These are phyloP conservation scores for Drosophila seguyi DNA, from an alignment of 1,140 invertebrate species.

Conservation along the genomic window DNA sequence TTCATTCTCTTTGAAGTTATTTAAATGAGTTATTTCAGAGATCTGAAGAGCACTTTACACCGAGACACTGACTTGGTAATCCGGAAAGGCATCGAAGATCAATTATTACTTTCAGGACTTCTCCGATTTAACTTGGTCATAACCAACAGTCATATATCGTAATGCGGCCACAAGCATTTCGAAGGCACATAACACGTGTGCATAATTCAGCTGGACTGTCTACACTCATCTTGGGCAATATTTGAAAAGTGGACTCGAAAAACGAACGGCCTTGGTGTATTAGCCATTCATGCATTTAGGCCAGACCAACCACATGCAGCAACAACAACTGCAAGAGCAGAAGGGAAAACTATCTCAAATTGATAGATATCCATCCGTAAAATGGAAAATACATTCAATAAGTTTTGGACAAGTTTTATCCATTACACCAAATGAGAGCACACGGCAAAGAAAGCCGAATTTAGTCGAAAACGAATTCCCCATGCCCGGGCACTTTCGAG, in stretches of 20 bases:
- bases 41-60: not conserved
- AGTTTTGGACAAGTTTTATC: slow-evolving; percentile 68
- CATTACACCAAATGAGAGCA: slow-evolving; percentile 61
- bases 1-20: not conserved
- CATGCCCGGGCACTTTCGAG: slow-evolving; percentile 11
- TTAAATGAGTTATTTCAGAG: too few species aligned
- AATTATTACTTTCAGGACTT: slow-evolving; percentile 16
- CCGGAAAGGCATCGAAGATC: not conserved
- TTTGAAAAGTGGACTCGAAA: slow-evolving; percentile 13
- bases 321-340: slow-evolving; percentile 20
- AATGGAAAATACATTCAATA: slow-evolving; percentile 69
- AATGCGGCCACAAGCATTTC: slow-evolving; percentile 14
- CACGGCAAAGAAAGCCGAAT: slow-evolving; percentile 33
- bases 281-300: slow-evolving; percentile 25
- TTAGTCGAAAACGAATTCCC: slow-evolving; percentile 56
- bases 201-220: slow-evolving; percentile 43
- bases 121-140: not conserved
- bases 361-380: slow-evolving; percentile 59
- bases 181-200: slow-evolving; percentile 27
- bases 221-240: slow-evolving; percentile 18
- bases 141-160: slow-evolving; percentile 1
- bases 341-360: slow-evolving; percentile 36
- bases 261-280: not conserved
- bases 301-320: slow-evolving; percentile 25
- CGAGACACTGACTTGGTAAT: not conserved